Evolutionary conservation across 2,797 vertebrate genomes (phyloP).

Genomic region (Helicolenus hilgendorfi): DNA sequence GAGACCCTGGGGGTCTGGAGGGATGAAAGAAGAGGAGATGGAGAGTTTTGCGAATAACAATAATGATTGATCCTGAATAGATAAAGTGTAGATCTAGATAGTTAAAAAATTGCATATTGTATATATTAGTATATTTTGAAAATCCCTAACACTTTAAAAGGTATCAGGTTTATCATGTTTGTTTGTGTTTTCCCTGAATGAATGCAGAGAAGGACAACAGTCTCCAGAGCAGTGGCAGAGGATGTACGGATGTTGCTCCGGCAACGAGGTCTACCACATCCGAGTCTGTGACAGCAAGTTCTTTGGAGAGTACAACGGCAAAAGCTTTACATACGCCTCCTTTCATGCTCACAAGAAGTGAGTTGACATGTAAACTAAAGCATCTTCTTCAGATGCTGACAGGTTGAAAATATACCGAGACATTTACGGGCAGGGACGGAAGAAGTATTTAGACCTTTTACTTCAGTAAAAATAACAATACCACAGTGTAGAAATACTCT

Average conservation of each 20-base stretch:
- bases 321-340: constrained; percentile 98
- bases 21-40: neutral
- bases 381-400: constrained; percentile 25
- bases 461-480: too few species aligned
- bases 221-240: constrained; percentile 98
- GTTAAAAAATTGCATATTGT: too few species aligned
- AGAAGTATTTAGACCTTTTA: too few species aligned
- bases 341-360: constrained; percentile 99
- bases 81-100: neutral
- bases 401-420: neutral
- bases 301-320: constrained; percentile 97
- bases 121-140: neutral
- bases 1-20: neutral
- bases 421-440: neutral
- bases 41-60: neutral
- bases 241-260: constrained; percentile 97
- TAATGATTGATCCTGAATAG: neutral
- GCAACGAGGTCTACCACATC: constrained; percentile 99
- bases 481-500: too few species aligned
- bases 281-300: constrained; percentile 97
- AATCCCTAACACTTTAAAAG: neutral
- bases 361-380: constrained; percentile 69
- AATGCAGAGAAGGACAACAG: constrained; percentile 94
- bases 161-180: neutral
- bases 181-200: constrained; percentile 18